Evolutionary conservation across 2,888 invertebrate genomes (phyloP).

Genomic region (Drosophila tripunctata): DNA sequence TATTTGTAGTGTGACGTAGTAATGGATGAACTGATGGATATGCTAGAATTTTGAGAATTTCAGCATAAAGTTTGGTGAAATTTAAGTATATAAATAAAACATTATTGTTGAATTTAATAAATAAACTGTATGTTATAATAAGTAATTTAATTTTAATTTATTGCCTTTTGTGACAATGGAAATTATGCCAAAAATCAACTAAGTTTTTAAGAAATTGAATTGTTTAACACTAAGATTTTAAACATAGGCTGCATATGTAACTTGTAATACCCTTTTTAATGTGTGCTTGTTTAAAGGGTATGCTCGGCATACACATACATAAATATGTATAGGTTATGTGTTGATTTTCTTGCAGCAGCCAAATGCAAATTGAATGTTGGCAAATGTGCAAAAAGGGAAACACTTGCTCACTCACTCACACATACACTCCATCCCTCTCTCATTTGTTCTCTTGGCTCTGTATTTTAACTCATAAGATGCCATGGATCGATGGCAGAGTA

Average conservation of each 20-base stretch:
- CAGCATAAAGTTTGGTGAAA: no score
- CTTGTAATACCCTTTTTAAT: slow-evolving; percentile 9
- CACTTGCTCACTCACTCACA: background rate
- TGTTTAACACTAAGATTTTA: no score
- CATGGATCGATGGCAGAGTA: slow-evolving; percentile 29
- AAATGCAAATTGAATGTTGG: slow-evolving; percentile 76
- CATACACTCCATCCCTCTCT: background rate
- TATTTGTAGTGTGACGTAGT: no score
- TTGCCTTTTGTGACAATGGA: no score
- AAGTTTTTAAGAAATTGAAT: no score
- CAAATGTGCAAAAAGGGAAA: slow-evolving; percentile 63
- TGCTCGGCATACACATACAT: background rate
- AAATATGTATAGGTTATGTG: slow-evolving; percentile 32
- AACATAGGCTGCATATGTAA: no score
- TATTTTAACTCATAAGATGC: background rate
- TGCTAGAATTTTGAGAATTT: background rate
- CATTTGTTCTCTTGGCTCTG: background rate
- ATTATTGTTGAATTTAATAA: no score
- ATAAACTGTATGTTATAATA: no score
- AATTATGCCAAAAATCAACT: no score
- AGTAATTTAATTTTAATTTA: no score
- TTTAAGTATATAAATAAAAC: no score
- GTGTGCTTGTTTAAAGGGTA: slow-evolving; percentile 15
- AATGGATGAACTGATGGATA: slow-evolving; percentile 24
- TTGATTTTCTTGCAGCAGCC: slow-evolving; percentile 42